A percentile compares a stretch with the other conserved stretches of the same genome.
Evolutionary conservation across 1,140 invertebrate genomes (phyloP).

Genomic region (Pseudomyrmex dendroicus): DNA sequence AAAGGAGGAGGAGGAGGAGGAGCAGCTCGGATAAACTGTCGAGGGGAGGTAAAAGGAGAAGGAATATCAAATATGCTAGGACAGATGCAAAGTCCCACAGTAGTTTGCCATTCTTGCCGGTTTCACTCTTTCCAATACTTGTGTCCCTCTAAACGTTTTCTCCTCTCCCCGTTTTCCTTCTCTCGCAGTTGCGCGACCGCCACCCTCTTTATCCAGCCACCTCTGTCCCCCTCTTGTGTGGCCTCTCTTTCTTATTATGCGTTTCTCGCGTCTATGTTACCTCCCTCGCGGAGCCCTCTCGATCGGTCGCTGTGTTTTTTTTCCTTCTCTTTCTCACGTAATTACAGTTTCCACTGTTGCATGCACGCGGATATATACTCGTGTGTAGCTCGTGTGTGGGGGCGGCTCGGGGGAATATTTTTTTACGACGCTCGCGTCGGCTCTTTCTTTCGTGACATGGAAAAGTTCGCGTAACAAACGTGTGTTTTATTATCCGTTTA

Average conservation of each 20-base stretch:
- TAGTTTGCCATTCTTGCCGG: conserved; percentile 83
- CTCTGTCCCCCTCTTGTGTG: conserved; percentile 3
- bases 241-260: conserved; percentile 47
- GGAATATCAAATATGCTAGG: conserved; percentile 84
- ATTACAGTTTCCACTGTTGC: conserved; percentile 79
- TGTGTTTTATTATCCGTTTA: conserved; percentile 22
- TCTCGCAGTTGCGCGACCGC: not conserved
- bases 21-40: conserved; percentile 21
- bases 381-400: not conserved
- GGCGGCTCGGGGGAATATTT: conserved; percentile 28
- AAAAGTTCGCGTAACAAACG: conserved; percentile 28
- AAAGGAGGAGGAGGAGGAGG: not conserved
- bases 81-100: conserved; percentile 84
- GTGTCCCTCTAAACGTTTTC: conserved; percentile 56
- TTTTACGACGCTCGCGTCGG: conserved; percentile 28
- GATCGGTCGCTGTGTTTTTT: conserved; percentile 25
- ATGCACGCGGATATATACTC: conserved; percentile 42
- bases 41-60: conserved; percentile 45
- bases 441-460: conserved; percentile 19
- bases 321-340: conserved; percentile 68
- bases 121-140: conserved; percentile 64
- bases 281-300: conserved; percentile 65
- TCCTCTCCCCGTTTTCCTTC: conserved; percentile 51
- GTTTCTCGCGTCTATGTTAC: conserved; percentile 43
- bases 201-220: not conserved